Conservation (phyloP, 2,113 vertebrate species). For the Lophius piscatorius region DNA sequence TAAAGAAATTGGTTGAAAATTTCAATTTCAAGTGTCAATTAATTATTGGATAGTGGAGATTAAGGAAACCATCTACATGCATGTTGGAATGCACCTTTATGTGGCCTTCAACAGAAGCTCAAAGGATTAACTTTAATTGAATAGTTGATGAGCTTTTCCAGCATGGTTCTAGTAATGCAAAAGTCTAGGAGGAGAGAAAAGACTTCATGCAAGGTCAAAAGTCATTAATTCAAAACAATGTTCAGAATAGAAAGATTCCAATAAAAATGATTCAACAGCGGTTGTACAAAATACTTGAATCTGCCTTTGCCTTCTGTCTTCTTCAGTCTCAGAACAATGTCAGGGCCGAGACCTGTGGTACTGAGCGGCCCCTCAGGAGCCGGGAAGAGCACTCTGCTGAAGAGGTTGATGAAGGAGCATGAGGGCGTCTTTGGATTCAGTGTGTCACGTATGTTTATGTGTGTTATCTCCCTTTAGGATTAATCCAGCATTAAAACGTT, state of each 20-base stretch:
- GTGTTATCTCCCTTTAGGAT: too few relatives aligned
- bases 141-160: conserved; percentile 13
- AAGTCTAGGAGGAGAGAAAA: neutral
- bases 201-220: neutral
- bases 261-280: neutral
- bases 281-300: neutral
- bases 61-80: neutral
- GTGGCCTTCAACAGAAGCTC: conserved; percentile 37
- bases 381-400: conserved; percentile 95
- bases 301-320: neutral
- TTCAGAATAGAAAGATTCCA: neutral
- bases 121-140: conserved; percentile 65
- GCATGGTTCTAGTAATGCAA: neutral
- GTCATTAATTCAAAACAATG: neutral
- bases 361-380: conserved; percentile 95
- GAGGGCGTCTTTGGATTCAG: conserved; percentile 93
- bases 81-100: neutral
- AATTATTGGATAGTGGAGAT: conserved; percentile 23
- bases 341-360: conserved; percentile 92
- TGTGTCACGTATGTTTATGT: conserved; percentile 89
- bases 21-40: conserved; percentile 7
- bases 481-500: too few relatives aligned
- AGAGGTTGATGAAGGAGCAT: conserved; percentile 88
- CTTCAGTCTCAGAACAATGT: conserved; percentile 79
- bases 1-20: conserved; percentile 11